Percentiles rank a stretch among this genome's conserved stretches.
Conservation (phyloP, 2,113 vertebrate genomes). For the Otis tarda region DNA sequence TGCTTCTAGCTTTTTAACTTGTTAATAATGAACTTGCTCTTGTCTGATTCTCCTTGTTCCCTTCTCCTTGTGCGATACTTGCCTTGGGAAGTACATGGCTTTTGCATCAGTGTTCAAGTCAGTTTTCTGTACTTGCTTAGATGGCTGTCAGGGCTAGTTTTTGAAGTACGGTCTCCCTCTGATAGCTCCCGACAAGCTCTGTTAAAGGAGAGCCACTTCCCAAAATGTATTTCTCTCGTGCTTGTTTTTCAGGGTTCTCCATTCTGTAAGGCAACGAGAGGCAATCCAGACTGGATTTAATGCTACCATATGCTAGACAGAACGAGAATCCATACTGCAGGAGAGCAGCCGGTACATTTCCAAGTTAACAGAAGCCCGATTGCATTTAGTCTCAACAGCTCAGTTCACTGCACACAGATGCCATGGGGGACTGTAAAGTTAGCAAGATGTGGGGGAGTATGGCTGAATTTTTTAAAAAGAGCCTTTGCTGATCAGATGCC, state of each 20-base stretch:
- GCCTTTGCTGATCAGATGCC: conserved; percentile 66
- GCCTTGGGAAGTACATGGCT: conserved; percentile 1
- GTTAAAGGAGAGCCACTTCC: conserved; percentile 64
- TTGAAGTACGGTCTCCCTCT: conserved; percentile 63
- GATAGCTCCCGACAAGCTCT: conserved; percentile 66
- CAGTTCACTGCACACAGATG: conserved; percentile 80
- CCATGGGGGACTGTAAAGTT: conserved; percentile 77
- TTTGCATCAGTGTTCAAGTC: conserved; percentile 51
- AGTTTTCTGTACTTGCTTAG: conserved; percentile 8
- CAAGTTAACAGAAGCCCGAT: conserved; percentile 77
- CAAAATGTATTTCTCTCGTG: conserved; percentile 67
- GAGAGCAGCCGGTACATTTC: conserved; percentile 78
- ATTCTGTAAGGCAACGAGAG: conserved; percentile 68
- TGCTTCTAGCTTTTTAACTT: conserved; percentile 35
- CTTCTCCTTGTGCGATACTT: conserved; percentile 27
- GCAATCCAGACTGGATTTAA: conserved; percentile 79
- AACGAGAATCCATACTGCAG: conserved; percentile 78
- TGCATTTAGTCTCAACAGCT: conserved; percentile 79
- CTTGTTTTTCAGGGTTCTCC: conserved; percentile 77
- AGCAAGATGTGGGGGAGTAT: conserved; percentile 74
- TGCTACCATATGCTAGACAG: conserved; percentile 81
- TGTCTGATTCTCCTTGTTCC: neutral
- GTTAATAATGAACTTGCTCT: conserved; percentile 6
- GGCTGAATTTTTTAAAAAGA: conserved; percentile 65
- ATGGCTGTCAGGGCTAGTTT: conserved; percentile 69